These are phyloP conservation scores for Zhengitettix transpicula DNA, from an alignment of 2,888 invertebrate genomes.

Conservation along the genomic window DNA sequence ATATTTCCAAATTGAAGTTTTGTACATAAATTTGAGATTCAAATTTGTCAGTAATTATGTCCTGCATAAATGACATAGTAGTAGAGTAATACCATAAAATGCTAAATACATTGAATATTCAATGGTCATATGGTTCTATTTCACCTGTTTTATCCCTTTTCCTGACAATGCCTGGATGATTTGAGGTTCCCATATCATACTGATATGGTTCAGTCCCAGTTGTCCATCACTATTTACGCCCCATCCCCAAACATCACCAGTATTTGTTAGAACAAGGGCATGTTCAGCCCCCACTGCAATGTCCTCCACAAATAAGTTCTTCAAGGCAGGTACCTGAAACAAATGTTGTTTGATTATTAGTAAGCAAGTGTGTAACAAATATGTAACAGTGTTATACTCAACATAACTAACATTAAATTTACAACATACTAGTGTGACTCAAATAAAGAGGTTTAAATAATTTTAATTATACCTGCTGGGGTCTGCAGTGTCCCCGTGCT, in stretches of 20 bases:
- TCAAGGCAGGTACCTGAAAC: conserved; percentile 26
- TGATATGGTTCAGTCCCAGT: conserved; percentile 37
- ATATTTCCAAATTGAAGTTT: too few species aligned
- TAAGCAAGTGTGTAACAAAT: not conserved
- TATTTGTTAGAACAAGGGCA: conserved; percentile 35
- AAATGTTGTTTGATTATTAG: not conserved
- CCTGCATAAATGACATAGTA: too few species aligned
- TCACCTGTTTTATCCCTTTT: conserved; percentile 34
- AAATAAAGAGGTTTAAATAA: not conserved
- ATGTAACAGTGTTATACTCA: not conserved
- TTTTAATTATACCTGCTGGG: conserved; percentile 25
- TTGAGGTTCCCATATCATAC: conserved; percentile 37
- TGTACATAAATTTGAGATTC: too few species aligned
- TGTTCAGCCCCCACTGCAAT: conserved; percentile 44
- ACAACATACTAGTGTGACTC: not conserved
- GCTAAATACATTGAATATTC: too few species aligned
- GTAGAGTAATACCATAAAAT: too few species aligned
- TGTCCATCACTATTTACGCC: conserved; percentile 47
- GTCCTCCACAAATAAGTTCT: conserved; percentile 34
- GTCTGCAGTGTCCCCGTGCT: conserved; percentile 31
- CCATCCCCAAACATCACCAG: conserved; percentile 41
- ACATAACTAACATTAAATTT: not conserved
- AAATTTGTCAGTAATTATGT: too few species aligned
- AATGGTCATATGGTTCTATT: not conserved
- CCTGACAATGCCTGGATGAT: conserved; percentile 32